phyloP scores from a whole-genome alignment of 2,113 vertebrate genomes.

The Genyomyrus donnyi region DNA sequence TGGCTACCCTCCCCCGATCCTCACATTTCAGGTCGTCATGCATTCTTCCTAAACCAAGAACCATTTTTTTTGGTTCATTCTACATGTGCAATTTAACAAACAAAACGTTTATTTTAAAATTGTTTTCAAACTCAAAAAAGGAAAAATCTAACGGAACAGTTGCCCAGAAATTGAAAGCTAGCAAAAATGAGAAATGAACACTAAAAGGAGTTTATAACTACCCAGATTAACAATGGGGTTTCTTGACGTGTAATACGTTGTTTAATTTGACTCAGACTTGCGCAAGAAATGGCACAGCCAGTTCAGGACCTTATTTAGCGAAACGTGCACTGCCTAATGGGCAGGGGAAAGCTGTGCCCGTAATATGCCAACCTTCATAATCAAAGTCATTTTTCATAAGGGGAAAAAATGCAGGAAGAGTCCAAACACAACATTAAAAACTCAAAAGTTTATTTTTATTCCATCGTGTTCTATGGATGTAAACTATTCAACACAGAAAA shows the following conservation, averaged over 20 bases:
- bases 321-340: not conserved
- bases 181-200: not conserved
- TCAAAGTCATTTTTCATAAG: not conserved
- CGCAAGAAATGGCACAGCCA: not conserved
- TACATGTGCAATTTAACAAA: not conserved
- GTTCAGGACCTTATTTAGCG: not conserved
- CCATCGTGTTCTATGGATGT: not conserved
- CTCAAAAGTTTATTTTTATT: slow-evolving; percentile 18
- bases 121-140: not conserved
- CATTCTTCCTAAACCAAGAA: not conserved
- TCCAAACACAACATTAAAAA: slow-evolving; percentile 15
- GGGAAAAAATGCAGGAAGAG: not conserved
- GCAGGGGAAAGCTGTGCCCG: not conserved
- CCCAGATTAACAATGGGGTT: not conserved
- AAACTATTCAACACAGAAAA: slow-evolving; percentile 6
- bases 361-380: not conserved
- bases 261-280: not conserved
- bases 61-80: not conserved
- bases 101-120: not conserved
- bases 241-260: not conserved
- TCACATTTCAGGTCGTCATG: not conserved
- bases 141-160: not conserved
- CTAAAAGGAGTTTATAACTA: not conserved
- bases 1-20: not conserved
- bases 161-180: not conserved